Evolutionary conservation across 2,113 vertebrate species (phyloP), one percentile per base, ranked within the genome.

Genomic region (Dromas ardeola): DNA sequence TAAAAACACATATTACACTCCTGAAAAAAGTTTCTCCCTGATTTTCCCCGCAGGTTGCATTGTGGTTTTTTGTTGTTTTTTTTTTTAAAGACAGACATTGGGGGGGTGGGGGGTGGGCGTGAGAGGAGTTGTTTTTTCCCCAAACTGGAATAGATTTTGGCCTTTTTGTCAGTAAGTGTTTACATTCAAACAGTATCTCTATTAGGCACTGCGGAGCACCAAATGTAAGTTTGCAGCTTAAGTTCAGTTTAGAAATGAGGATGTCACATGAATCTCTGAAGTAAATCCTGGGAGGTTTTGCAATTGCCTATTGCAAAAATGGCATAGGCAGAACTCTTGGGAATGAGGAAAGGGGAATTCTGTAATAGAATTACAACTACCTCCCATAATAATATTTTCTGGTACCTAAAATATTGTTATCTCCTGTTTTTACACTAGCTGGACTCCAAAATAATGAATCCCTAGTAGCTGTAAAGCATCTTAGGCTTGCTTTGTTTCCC

Each of bases 81-180:
- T 15, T 82, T 69, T 87, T 62, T 36, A 3, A 53, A 77, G 29
- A 32, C 53, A 65, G 14, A 10, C 12, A 6, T 66, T 65, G 16
- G 2, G 1, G 11, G 5, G 42, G 42, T 11, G 13, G 14, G 6
- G 2, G 10, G 3, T 34, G 9, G 26, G 15, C 8, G 10, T 23
- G 29, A 43, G 10, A 5, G 8, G 63, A 11, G 17, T 9, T 26
- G 14, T 5, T 8, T 15, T 16, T 67, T 55, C 25, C n/a, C 14
- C 1, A 5, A 20, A 73, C 4, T 43, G 49, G 25, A 76, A 16
- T 55, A 43, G 53, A n/a, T 58, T 85, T 81, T 85, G 56, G 25
- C 38, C 55, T 82, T 84, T 52, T 13, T 30, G 53, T 53, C 15
- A 56, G 11, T 61, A 40, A 32, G 6, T 56, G 69, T 12, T 86